Percentiles rank a stretch among this genome's conserved stretches.
Evolutionary conservation across 2,797 vertebrate genomes (phyloP).

Genomic region (Fringilla coelebs): DNA sequence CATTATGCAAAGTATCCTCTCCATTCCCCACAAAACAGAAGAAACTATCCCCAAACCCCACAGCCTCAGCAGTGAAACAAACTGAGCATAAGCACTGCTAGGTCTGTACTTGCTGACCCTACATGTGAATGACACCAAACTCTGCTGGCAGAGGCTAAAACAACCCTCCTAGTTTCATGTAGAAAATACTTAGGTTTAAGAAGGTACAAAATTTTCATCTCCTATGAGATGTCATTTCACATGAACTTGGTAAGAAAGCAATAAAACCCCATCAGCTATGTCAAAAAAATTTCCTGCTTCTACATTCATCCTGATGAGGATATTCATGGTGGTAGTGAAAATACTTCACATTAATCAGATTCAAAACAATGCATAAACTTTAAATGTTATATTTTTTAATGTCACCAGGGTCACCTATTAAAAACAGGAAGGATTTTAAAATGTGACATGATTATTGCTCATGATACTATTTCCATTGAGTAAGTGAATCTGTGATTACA

Average conservation of each 20-base stretch:
- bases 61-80: not conserved
- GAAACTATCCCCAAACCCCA: not conserved
- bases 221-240: not conserved
- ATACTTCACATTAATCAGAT: not conserved
- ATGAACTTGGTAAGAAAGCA: not conserved
- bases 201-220: not conserved
- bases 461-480: not conserved
- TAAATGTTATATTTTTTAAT: not conserved
- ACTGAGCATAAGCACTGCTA: not conserved
- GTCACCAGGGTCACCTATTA: not conserved
- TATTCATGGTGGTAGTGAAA: not conserved
- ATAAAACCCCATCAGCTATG: not conserved
- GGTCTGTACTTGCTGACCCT: not conserved
- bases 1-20: not conserved
- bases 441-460: not conserved
- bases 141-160: not conserved
- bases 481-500: not conserved
- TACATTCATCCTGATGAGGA: not conserved
- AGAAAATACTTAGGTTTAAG: not conserved
- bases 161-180: not conserved
- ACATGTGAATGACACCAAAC: not conserved
- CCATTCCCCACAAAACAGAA: not conserved
- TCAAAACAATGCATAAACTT: not conserved
- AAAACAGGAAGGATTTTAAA: not conserved
- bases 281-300: not conserved